Conservation (phyloP, 2,888 invertebrate species). For the Syritta pipiens region DNA sequence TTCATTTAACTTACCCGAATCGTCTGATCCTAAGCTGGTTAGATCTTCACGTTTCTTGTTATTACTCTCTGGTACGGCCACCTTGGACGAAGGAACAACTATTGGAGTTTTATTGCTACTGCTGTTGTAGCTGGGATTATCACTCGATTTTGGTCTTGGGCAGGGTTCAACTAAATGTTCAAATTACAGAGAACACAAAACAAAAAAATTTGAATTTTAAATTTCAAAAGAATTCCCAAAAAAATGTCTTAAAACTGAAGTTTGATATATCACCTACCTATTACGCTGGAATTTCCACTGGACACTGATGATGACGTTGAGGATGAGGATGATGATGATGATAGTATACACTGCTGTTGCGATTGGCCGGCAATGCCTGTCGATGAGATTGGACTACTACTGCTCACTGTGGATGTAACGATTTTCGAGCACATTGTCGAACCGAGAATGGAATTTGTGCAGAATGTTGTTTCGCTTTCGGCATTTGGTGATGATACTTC, state of each 20-base stretch:
- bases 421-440: constrained; percentile 79
- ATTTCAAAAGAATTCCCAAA: too few species aligned
- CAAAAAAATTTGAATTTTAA: neutral
- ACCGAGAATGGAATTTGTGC: constrained; percentile 79
- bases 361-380: constrained; percentile 68
- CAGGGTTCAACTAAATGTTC: constrained; percentile 62
- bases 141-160: constrained; percentile 67
- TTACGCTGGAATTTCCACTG: constrained; percentile 67
- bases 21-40: constrained; percentile 82
- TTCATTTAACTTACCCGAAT: constrained; percentile 77
- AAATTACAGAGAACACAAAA: neutral
- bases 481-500: constrained; percentile 80
- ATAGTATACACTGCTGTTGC: constrained; percentile 45
- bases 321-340: constrained; percentile 56
- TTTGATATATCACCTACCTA: constrained; percentile 71
- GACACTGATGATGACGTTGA: constrained; percentile 60
- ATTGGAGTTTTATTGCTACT: constrained; percentile 61
- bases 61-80: constrained; percentile 63
- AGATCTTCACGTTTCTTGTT: constrained; percentile 80
- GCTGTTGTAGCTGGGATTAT: constrained; percentile 66
- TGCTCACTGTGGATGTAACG: constrained; percentile 76
- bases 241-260: neutral
- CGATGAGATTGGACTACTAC: constrained; percentile 75
- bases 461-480: constrained; percentile 79
- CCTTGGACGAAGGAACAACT: constrained; percentile 68